Evolutionary conservation across 2,113 vertebrate species (phyloP).

Genomic region (Strigops habroptila): DNA sequence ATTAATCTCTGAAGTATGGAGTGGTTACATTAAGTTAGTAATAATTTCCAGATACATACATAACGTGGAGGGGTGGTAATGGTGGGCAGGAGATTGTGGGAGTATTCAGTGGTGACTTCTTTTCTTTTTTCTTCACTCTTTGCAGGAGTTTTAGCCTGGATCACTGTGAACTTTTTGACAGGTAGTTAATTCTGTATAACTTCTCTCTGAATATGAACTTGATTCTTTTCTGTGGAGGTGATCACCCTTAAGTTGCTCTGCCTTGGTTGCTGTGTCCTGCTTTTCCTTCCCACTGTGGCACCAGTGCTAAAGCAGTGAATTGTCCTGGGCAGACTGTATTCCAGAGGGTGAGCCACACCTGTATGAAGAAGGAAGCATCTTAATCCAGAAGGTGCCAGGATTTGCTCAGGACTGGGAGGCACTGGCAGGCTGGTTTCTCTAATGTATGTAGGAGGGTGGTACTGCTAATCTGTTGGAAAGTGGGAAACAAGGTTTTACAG

Average conservation of each 20-base stretch:
- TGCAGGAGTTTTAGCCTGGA: conserved; percentile 94
- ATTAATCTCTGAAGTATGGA: not conserved
- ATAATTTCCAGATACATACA: not conserved
- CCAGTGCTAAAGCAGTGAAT: not conserved
- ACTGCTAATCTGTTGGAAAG: not conserved
- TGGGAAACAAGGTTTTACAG: not conserved
- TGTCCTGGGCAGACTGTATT: not conserved
- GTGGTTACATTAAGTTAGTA: not conserved
- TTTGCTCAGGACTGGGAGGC: not conserved
- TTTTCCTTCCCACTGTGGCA: not conserved
- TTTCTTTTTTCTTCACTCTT: conserved; percentile 19
- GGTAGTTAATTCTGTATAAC: conserved; percentile 74
- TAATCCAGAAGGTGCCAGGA: not conserved
- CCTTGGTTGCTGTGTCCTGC: not conserved
- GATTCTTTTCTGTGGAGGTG: not conserved
- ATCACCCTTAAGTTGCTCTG: not conserved
- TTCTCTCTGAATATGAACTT: not conserved
- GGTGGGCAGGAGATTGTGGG: not conserved
- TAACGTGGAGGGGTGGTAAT: not conserved
- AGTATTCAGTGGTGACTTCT: not conserved
- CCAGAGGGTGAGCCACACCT: not conserved
- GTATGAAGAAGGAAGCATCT: not conserved
- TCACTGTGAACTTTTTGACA: conserved; percentile 98
- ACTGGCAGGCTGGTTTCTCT: not conserved
- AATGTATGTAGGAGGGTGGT: fast-evolving